Conservation (phyloP, 2,888 invertebrate genomes). For the Rhorus exstirpatorius region DNA sequence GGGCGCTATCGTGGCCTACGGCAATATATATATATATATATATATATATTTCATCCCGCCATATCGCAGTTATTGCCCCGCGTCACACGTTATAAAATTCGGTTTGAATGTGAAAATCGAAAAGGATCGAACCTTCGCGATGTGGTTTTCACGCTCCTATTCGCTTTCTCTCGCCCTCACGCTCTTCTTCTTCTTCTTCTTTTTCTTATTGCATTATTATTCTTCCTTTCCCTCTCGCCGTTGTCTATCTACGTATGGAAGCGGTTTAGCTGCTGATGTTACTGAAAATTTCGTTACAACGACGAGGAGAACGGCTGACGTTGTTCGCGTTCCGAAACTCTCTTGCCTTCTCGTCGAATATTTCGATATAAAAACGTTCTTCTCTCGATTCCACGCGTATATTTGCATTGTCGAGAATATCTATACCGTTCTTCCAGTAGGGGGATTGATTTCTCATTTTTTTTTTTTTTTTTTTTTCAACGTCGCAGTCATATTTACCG, state of each 20-base stretch:
- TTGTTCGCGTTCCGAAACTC: background rate
- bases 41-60: slow-evolving; percentile 66
- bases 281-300: slow-evolving; percentile 64
- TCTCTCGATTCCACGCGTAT: slow-evolving; percentile 2
- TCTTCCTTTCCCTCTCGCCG: slow-evolving; percentile 5
- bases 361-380: slow-evolving; percentile 40
- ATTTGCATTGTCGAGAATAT: slow-evolving; percentile 14
- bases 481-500: too few relatives aligned
- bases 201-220: slow-evolving; percentile 8
- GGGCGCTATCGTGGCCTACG: slow-evolving; percentile 55
- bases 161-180: slow-evolving; percentile 39
- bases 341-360: slow-evolving; percentile 51
- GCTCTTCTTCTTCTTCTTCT: background rate
- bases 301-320: slow-evolving; percentile 52
- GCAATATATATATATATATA: too few relatives aligned
- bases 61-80: slow-evolving; percentile 72
- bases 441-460: slow-evolving; percentile 11
- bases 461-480: background rate
- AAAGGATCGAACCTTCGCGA: slow-evolving; percentile 64
- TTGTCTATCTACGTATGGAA: slow-evolving; percentile 22
- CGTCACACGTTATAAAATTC: slow-evolving; percentile 76
- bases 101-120: slow-evolving; percentile 69
- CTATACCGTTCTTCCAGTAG: background rate
- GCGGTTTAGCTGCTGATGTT: slow-evolving; percentile 56
- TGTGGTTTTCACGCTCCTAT: slow-evolving; percentile 59